Evolutionary conservation across 2,797 vertebrate genomes (phyloP), one percentile per base, ranked within the genome.

Genomic region (Tinamus major): DNA sequence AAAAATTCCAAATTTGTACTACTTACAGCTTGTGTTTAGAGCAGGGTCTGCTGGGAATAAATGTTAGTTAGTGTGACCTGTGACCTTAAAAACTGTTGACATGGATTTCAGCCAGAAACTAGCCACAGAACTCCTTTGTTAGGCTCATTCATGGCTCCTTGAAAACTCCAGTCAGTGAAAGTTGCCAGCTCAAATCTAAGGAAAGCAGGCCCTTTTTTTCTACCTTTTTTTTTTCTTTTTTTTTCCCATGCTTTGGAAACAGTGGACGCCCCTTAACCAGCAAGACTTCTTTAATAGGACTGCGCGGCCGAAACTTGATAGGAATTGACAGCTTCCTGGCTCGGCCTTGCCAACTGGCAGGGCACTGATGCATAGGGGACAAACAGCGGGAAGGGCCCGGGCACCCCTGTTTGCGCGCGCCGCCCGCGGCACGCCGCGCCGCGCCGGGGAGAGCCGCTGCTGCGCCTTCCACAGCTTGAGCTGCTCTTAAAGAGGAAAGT

Each of bases 81-180:
- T 99, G 98, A 99, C 99, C 99, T 98, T 93, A 97, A 98, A 98
- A 99, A 98, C 98, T 99, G 99, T 99, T 99, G 98, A 99, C 98
- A 98, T 99, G 99, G 99, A 99, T 98, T 98, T 98, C 96, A 97
- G 99, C 99, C 99, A 99, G 98, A 98, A 98, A 98, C 98, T 98
- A 97, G 98, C 99, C 99, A 99, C 98, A 99, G 99, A 99, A 98
- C 98, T 98, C 99, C 99, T 99, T 99, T 99, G 99, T 99, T 99
- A 98, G 98, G 98, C 98, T 98, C 98, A 99, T 99, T 99, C 99
- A 99, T 98, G 98, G 98, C 98, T 99, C 98, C 98, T 98, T 98
- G 98, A 98, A 98, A 98, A 98, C 98, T 98, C 96, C 93, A 97
- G 95, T 97, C 98, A 98, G 98, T 98, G 98, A 97, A 98, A 98